Evolutionary conservation across 1,140 invertebrate species (phyloP).

Genomic region (Magallana angulata): DNA sequence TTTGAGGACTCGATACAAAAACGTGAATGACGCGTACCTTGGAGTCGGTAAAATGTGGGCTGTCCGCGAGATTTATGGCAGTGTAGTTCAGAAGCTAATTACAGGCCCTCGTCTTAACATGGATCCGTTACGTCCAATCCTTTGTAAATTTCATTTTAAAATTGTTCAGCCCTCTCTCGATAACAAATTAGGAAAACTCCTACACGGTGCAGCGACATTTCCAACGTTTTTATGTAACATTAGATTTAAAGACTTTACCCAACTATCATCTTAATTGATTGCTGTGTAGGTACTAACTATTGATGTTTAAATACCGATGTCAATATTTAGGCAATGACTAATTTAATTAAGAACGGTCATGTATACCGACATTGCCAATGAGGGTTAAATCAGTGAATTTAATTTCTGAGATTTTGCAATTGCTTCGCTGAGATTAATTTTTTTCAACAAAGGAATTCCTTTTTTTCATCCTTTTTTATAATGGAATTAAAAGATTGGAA

Average conservation of each 20-base stretch:
- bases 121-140: slow-evolving; percentile 19
- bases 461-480: background rate
- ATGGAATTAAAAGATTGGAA: background rate
- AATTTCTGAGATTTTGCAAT: background rate
- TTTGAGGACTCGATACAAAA: background rate
- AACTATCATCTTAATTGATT: background rate
- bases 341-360: background rate
- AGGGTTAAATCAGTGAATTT: background rate
- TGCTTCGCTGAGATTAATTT: background rate
- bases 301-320: background rate
- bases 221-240: background rate
- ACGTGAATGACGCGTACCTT: slow-evolving; percentile 1
- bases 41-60: slow-evolving; percentile 25
- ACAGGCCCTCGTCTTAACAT: slow-evolving; percentile 13
- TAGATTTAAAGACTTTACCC: background rate
- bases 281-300: background rate
- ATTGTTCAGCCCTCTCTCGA: slow-evolving; percentile 29
- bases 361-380: background rate
- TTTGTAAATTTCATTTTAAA: slow-evolving; percentile 21
- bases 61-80: slow-evolving; percentile 14
- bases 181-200: slow-evolving; percentile 34
- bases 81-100: slow-evolving; percentile 36
- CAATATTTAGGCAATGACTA: background rate
- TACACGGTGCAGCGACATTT: background rate
- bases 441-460: background rate